These are phyloP conservation scores for Aspiorhynchus laticeps DNA, from an alignment of 2,113 vertebrate species.

Conservation along the genomic window DNA sequence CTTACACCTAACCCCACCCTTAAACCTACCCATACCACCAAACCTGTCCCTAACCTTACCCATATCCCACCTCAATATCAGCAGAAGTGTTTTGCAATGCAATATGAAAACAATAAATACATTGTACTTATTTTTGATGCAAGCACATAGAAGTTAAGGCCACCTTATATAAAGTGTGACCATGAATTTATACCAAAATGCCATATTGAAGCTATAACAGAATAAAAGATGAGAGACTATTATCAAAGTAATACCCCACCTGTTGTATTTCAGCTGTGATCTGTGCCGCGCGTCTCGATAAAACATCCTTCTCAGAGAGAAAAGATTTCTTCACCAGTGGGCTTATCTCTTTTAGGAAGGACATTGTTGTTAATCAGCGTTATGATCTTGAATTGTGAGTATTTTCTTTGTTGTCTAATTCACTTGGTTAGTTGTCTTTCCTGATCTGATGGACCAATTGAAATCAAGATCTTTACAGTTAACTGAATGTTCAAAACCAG, in stretches of 20 bases:
- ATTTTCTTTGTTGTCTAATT: neutral
- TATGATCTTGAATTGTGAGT: no score
- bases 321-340: conserved; percentile 48
- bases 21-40: no score
- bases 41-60: no score
- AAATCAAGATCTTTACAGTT: neutral
- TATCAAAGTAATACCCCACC: conserved; percentile 29
- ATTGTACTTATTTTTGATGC: no score
- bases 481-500: neutral
- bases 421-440: neutral
- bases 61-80: no score
- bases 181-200: no score
- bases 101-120: no score
- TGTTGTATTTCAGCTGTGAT: conserved; percentile 63
- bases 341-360: conserved; percentile 51
- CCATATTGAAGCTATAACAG: neutral
- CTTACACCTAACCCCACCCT: no score
- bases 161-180: no score
- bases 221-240: neutral
- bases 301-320: neutral
- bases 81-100: no score
- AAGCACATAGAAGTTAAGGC: no score
- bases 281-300: conserved; percentile 46
- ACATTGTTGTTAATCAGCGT: conserved; percentile 40
- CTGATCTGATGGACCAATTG: neutral